Evolutionary conservation across 2,888 invertebrate species (phyloP).

Genomic region (Dichetophora obliterata): DNA sequence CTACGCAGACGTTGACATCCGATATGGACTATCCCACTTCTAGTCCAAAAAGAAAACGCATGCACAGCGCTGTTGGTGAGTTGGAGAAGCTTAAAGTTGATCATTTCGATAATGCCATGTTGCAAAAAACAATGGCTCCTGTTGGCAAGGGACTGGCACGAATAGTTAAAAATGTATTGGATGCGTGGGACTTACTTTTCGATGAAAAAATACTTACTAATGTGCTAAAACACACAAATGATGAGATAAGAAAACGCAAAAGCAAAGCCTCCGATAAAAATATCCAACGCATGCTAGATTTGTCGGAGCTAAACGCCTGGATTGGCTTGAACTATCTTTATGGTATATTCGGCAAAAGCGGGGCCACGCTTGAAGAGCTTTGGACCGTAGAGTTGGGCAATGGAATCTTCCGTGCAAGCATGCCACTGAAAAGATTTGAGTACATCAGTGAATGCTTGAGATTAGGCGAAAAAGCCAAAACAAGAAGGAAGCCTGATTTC

Average conservation of each 20-base stretch:
- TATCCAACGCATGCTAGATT: constrained; percentile 50
- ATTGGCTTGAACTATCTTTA: constrained; percentile 59
- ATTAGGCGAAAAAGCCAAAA: constrained; percentile 19
- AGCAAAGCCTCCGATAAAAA: constrained; percentile 23
- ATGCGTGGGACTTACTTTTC: constrained; percentile 61
- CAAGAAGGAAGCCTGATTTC: no score
- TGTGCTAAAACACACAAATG: constrained; percentile 55
- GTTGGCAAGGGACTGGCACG: constrained; percentile 57
- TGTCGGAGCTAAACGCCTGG: constrained; percentile 59
- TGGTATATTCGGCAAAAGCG: constrained; percentile 58
- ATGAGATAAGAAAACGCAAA: constrained; percentile 50
- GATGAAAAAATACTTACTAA: constrained; percentile 58
- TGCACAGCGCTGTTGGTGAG: constrained; percentile 38
- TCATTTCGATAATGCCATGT: background rate
- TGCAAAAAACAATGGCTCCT: constrained; percentile 43
- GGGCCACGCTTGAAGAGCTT: constrained; percentile 55
- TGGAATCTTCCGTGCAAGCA: constrained; percentile 60
- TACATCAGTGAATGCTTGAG: constrained; percentile 53
- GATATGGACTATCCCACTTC: background rate
- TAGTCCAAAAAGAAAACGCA: constrained; percentile 46
- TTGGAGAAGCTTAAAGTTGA: constrained; percentile 50
- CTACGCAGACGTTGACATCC: background rate
- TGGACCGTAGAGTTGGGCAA: constrained; percentile 63
- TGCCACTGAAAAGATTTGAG: constrained; percentile 57
- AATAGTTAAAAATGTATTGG: constrained; percentile 54